Conservation (phyloP, 2,113 vertebrate species). For the Piaya cayana region DNA sequence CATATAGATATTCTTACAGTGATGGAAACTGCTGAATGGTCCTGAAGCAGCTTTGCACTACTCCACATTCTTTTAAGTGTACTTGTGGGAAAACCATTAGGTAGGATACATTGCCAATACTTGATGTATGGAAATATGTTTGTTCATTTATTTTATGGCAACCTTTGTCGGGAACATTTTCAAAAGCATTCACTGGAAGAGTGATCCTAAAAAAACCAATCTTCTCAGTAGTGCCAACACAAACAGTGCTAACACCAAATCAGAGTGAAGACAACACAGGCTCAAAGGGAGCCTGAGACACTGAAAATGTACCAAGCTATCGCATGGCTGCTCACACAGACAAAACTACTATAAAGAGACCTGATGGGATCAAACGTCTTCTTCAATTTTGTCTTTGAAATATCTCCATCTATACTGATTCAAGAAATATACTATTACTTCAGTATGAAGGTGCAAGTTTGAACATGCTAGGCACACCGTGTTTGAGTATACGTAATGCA, state of each 20-base stretch:
- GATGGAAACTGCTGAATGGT: background rate
- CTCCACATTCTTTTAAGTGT: background rate
- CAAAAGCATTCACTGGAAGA: background rate
- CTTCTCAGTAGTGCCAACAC: background rate
- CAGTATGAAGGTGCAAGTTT: conserved; percentile 20
- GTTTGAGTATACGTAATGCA: background rate
- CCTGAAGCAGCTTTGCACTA: background rate
- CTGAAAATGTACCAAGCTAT: background rate
- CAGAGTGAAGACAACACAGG: background rate
- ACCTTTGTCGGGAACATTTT: background rate
- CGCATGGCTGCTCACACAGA: background rate
- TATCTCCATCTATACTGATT: background rate
- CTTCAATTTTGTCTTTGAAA: background rate
- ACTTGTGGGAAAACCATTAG: background rate
- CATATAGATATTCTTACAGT: background rate
- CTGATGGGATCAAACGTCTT: background rate
- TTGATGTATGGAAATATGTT: background rate
- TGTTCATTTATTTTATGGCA: background rate
- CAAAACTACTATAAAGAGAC: background rate
- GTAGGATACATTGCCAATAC: background rate
- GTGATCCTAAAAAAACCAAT: background rate
- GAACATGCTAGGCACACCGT: background rate
- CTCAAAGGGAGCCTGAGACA: background rate
- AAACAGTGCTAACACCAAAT: background rate
- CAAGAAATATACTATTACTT: background rate